Base-by-base conservation (phyloP, 2,888 invertebrate genomes). In the Yponomeuta sedellus region DNA sequence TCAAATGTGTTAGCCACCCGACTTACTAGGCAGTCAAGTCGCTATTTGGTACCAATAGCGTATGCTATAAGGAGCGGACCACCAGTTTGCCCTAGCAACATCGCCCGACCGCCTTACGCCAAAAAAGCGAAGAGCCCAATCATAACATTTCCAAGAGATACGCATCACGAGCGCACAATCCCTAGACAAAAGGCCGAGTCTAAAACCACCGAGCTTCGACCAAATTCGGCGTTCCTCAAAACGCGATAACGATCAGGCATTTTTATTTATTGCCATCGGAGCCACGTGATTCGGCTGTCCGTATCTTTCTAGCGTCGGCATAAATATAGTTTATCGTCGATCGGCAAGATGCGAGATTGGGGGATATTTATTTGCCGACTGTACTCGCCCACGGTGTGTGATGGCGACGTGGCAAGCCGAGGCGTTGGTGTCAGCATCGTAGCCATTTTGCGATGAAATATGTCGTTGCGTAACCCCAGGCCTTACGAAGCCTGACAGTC, bases 281-380 rank as follows among this genome's bases (percentile, higher is more conserved):
- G 69, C 68, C 70, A 40, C 65, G 64, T 68, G 76, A 78, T 82
- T 79, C 75, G 75, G 78, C 64, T 56, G 39, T 63, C 44, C 19
- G 63, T 63, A 63, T 67, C 67, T 70, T 73, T 72, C 71, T 71
- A 70, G 70, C 68, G 69, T 67, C 68, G 64, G 69, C 70, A 74
- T 75, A 74, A 75, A 74, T 73, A 72, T 67, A n/a, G 62, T 65
- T 67, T 67, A 67, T 67, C 67, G 63, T 10, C 58, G 58, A 67
- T 67, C 67, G 62, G 77, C 68, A 71, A 77, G 78, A 78, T 77
- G 67, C 67, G 58, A 69, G 81, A 83, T 81, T 78, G 66, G 69
- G 64, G 22, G 57, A 80, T 82, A 77, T 83, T 82, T 83, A 81
- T 82, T 77, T 70, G 74, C 70, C 69, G 74, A 72, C 65, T 66